Base-by-base conservation (phyloP, 2,888 invertebrate species). In the Barypeithes pellucidus region DNA sequence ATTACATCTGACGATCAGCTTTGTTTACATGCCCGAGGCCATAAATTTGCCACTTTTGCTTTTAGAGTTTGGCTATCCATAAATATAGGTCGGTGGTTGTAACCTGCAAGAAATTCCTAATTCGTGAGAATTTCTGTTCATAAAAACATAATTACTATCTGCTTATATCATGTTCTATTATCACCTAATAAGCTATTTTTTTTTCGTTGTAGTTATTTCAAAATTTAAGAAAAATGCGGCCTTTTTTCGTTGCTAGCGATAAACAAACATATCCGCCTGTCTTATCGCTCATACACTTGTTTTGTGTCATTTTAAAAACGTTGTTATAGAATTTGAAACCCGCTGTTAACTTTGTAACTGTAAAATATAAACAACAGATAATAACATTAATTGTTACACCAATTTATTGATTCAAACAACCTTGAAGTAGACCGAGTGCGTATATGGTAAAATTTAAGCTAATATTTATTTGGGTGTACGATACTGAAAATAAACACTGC, bases 351-450 rank as follows among this genome's bases (percentile, higher is more conserved):
- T 5, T 33, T 67, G 57, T 70, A 65, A 62, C 62, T 62, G 62
- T 67, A 62, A 62, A 61, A 72, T 52, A 66, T 67, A 72, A 67
- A 72, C 62, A 72, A 62, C 52, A 67, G 72, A 72, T 72, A 72
- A 72, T 67, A 72, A 67, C 33, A 72, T 60, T 72, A 59, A 72
- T 72, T 65, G 65, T 39, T 60, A 67, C 57, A 52, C 33, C 36
- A 72, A 62, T 62, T 62, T 62, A 67, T 67, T 54, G 62, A 50
- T 72, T 67, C 33, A 52, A 36, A 54, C 33, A 41, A 60, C 71
- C 71, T 72, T 72, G 66, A 72, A 66, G 45, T 16, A 18, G 39
- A 14, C 71, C 22, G 57, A 52, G 43, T 60, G 54, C 61, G 65
- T 70, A 60, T 60, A 65, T 47, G 50, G 65, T 20, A 65, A 65